These are phyloP conservation scores for Microctonus hyperodae DNA, from an alignment of 2,888 invertebrate genomes.

Conservation along the genomic window DNA sequence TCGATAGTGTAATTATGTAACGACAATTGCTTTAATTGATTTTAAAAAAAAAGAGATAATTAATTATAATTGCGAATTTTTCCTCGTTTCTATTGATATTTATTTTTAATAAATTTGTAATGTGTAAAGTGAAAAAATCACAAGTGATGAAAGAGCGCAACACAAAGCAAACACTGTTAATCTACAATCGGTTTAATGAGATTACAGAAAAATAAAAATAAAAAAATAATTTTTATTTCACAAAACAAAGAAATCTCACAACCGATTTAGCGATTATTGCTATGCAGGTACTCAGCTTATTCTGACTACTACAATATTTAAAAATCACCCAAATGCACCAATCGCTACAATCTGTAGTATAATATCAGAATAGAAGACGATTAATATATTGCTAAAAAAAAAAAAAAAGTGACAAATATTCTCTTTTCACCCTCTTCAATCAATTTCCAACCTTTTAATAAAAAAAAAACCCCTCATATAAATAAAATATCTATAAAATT, in stretches of 20 bases:
- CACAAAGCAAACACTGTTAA: neutral
- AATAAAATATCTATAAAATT: neutral
- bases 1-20: neutral
- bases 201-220: conserved; percentile 18
- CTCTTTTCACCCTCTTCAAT: neutral
- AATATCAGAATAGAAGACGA: conserved; percentile 54
- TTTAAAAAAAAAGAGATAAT: neutral
- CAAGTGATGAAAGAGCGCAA: neutral
- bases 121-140: neutral
- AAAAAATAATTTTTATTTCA: too few relatives aligned
- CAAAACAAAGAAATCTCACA: conserved; percentile 31
- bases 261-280: conserved; percentile 30
- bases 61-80: neutral
- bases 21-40: neutral
- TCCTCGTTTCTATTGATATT: neutral
- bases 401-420: conserved; percentile 20
- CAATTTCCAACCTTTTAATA: neutral
- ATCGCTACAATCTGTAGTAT: conserved; percentile 42
- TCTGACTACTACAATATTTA: conserved; percentile 18
- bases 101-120: neutral
- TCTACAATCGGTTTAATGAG: neutral
- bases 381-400: conserved; percentile 58
- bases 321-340: conserved; percentile 33
- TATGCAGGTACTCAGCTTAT: conserved; percentile 27
- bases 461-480: neutral